Conservation (phyloP, 2,113 vertebrate genomes). For the Corythornis cristatus region DNA sequence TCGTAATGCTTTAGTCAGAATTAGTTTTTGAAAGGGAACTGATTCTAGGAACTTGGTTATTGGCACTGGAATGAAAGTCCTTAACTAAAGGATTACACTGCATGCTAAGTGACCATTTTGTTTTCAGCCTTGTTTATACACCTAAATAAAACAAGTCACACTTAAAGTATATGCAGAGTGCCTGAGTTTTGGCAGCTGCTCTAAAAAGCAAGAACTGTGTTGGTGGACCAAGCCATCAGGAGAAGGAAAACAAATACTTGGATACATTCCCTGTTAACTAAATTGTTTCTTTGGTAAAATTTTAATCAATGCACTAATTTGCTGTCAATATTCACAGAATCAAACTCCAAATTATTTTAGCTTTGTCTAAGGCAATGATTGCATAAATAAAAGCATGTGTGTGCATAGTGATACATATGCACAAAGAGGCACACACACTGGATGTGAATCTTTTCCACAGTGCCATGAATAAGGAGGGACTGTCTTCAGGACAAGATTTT, state of each 20-base stretch:
- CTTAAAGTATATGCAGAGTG: background rate
- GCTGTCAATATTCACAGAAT: background rate
- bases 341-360: background rate
- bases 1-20: background rate
- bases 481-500: background rate
- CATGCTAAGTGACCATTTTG: background rate
- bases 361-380: background rate
- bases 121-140: background rate
- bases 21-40: background rate
- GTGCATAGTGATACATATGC: fast-evolving
- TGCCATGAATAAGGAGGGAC: fast-evolving
- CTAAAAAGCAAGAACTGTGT: fast-evolving
- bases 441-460: background rate
- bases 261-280: background rate
- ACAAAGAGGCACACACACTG: too few relatives aligned
- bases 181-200: background rate
- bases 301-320: background rate
- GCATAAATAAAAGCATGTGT: background rate
- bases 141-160: background rate
- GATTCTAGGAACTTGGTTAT: background rate
- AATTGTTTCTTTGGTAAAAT: background rate
- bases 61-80: background rate
- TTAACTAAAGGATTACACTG: background rate
- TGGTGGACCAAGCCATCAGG: background rate
- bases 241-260: background rate